Conservation (phyloP, 1,140 invertebrate species). For the Euwallacea fornicatus region DNA sequence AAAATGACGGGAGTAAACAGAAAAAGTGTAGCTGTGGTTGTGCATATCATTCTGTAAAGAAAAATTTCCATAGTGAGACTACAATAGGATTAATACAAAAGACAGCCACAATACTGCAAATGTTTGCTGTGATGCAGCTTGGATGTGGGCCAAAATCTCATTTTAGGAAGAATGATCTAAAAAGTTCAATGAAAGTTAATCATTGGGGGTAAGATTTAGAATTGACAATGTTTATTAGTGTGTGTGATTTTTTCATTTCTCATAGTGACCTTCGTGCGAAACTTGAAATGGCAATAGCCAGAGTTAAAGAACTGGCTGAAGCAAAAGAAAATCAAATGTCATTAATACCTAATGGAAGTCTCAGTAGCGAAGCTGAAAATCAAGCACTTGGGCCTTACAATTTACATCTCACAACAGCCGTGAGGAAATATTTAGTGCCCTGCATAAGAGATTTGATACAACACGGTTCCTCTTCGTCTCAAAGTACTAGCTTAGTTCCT, state of each 20-base stretch:
- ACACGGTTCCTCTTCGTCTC: slow-evolving; percentile 81
- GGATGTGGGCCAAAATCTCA: slow-evolving; percentile 71
- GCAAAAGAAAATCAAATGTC: slow-evolving; percentile 53
- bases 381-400: slow-evolving; percentile 51
- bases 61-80: slow-evolving; percentile 53
- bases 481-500: slow-evolving; percentile 80
- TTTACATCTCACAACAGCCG: slow-evolving; percentile 79
- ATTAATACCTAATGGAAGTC: slow-evolving; percentile 37
- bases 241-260: slow-evolving; percentile 34
- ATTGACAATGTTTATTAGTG: background rate
- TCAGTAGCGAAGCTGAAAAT: background rate
- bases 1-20: slow-evolving; percentile 66
- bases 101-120: slow-evolving; percentile 83
- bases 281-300: slow-evolving; percentile 86
- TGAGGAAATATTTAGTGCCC: slow-evolving; percentile 87
- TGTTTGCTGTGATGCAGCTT: slow-evolving; percentile 90
- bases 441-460: slow-evolving; percentile 90
- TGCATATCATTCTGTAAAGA: slow-evolving; percentile 60
- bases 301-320: slow-evolving; percentile 70
- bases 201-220: slow-evolving; percentile 80
- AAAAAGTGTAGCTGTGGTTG: slow-evolving; percentile 67
- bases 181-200: slow-evolving; percentile 81
- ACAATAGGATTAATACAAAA: slow-evolving; percentile 77
- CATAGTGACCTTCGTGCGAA: slow-evolving; percentile 85
- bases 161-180: slow-evolving; percentile 81